Base-by-base conservation (phyloP, 2,113 vertebrate genomes). In the Chitala chitala region DNA sequence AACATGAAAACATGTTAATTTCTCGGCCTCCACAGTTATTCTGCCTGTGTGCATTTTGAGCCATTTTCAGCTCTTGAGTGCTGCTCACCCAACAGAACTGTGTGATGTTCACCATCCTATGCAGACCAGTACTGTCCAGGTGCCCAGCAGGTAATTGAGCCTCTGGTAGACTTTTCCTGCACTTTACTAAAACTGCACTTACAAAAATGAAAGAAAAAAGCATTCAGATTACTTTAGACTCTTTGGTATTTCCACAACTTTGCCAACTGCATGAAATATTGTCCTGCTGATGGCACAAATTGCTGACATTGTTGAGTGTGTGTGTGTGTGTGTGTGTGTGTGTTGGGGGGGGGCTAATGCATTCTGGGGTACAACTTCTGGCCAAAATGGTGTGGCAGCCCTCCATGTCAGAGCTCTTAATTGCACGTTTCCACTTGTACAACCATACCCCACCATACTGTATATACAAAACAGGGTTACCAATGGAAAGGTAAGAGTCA, bases 321-420 rank as follows among this genome's bases (percentile, higher is more conserved):
- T 2, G 12, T 8, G 7, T 51, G 12, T 51, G 12, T 88, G 82
- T 86, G 83, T 82, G 83, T 85, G 86, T n/a, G n/a, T n/a, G n/a
- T n/a, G n/a, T n/a, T n/a, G n/a, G n/a, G n/a, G n/a, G n/a, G n/a
- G n/a, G n/a, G 78, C 75, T n/a, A 79, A 82, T 86, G 79, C 82
- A 78, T 80, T 85, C 85, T 76, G 55, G 78, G 73, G 71, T 76
- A 77, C 82, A 76, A 31, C 68, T 79, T 78, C 48, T 53, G 81
- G 81, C 82, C 79, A 85, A 83, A 71, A 40, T 79, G 72, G 81
- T 80, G 87, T 87, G 87, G 86, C 86, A 90, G 82, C 78, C 75
- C 66, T 69, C 78, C 78, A 72, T 77, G 76, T 85, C 86, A 84
- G 83, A 82, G 82, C 76, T 82, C 74, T 76, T 82, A 78, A 81